A percentile compares a stretch with the other conserved stretches of the same genome.
Evolutionary conservation across 2,888 invertebrate genomes (phyloP).

Genomic region (Caenorhabditis sulstoni): DNA sequence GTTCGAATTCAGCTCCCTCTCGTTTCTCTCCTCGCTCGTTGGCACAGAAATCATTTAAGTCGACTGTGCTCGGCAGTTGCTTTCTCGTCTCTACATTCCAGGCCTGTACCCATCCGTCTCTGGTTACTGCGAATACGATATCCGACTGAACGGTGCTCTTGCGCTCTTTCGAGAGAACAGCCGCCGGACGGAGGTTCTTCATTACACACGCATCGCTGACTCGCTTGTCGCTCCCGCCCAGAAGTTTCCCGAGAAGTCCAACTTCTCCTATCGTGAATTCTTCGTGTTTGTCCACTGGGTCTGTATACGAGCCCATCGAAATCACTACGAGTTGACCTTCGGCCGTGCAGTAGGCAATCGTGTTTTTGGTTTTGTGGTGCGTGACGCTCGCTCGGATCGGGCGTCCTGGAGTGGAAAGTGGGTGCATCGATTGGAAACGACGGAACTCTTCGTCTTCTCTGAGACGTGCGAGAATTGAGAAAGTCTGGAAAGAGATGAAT

Average conservation of each 20-base stretch:
- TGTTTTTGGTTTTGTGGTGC: conserved; percentile 48
- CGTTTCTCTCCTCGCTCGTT: neutral
- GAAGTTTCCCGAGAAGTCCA: conserved; percentile 28
- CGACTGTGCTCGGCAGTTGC: conserved; percentile 27
- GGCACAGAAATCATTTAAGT: conserved; percentile 35
- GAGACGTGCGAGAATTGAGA: conserved; percentile 54
- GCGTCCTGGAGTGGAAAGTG: conserved; percentile 59
- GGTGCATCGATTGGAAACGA: conserved; percentile 58
- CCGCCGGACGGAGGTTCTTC: conserved; percentile 9
- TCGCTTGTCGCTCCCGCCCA: conserved; percentile 30
- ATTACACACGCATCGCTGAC: conserved; percentile 50
- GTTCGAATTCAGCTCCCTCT: neutral
- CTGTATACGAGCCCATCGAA: conserved; percentile 40
- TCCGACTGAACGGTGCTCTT: conserved; percentile 24
- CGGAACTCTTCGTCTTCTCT: conserved; percentile 62
- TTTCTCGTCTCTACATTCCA: conserved; percentile 59
- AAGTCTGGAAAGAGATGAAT: conserved; percentile 33
- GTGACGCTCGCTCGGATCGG: conserved; percentile 61
- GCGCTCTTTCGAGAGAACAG: conserved; percentile 8
- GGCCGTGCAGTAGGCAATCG: conserved; percentile 61
- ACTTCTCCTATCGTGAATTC: conserved; percentile 47
- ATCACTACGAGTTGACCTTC: conserved; percentile 70
- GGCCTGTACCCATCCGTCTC: conserved; percentile 59
- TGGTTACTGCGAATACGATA: conserved; percentile 49
- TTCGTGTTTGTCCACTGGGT: conserved; percentile 39